A percentile compares a stretch with the other conserved stretches of the same genome.
Evolutionary conservation across 2,888 invertebrate genomes (phyloP).

Genomic region (Rhagonycha fulva): DNA sequence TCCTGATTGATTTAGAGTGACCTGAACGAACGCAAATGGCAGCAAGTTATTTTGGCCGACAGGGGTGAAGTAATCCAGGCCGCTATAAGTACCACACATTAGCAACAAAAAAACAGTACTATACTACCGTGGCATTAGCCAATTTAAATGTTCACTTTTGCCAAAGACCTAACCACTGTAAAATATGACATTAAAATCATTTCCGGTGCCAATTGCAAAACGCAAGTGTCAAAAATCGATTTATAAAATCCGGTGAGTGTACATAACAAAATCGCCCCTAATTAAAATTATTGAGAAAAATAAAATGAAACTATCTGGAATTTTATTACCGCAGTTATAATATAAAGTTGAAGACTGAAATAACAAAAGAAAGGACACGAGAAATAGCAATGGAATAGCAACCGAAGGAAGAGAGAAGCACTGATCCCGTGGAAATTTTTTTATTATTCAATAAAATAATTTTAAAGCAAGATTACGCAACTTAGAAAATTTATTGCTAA

Average conservation of each 20-base stretch:
- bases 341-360: background rate
- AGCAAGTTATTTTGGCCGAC: conserved; percentile 28
- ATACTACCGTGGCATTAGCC: conserved; percentile 9
- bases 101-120: conserved; percentile 13
- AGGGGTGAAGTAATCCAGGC: conserved; percentile 31
- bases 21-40: conserved; percentile 17
- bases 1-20: conserved; percentile 34
- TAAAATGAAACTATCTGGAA: background rate
- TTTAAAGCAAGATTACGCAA: background rate
- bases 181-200: conserved; percentile 13
- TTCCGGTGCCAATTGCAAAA: conserved; percentile 19
- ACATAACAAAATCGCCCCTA: background rate
- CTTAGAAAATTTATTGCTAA: background rate
- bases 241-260: background rate
- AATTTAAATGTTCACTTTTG: conserved; percentile 17
- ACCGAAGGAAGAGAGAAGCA: background rate
- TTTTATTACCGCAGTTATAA: background rate
- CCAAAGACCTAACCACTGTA: conserved; percentile 13
- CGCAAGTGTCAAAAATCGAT: background rate
- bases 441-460: background rate
- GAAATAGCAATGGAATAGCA: background rate
- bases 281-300: background rate
- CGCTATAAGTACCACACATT: conserved; percentile 22
- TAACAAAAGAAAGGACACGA: background rate
- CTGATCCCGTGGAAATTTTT: background rate